Conservation (phyloP, 2,888 invertebrate genomes). For the Diarsia rubi region DNA sequence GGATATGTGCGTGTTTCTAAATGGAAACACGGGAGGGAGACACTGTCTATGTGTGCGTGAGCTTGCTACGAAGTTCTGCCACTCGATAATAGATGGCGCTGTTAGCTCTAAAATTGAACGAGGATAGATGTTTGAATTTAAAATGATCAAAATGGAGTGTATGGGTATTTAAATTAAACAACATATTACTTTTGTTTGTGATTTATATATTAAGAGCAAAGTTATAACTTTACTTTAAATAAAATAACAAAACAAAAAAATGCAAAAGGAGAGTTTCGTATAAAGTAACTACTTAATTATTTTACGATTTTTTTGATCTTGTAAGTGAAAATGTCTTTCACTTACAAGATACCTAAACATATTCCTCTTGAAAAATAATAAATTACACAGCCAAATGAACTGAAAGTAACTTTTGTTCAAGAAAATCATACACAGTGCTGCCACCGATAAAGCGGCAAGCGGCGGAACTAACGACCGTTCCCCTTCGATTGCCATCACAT, state of each 20-base stretch:
- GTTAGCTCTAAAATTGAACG: constrained; percentile 16
- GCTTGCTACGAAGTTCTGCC: constrained; percentile 76
- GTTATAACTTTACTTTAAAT: background rate
- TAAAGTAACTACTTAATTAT: background rate
- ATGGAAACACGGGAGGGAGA: constrained; percentile 64
- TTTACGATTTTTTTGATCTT: background rate
- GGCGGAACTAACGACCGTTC: constrained; percentile 76
- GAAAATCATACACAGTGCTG: constrained; percentile 75
- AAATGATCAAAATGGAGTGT: background rate
- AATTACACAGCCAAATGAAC: constrained; percentile 24
- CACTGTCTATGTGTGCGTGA: constrained; percentile 59
- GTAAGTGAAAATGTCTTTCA: too few relatives aligned
- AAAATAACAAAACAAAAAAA: background rate
- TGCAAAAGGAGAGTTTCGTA: background rate
- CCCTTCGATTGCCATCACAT: constrained; percentile 65
- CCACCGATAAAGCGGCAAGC: constrained; percentile 72
- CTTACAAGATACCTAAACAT: background rate
- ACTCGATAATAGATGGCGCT: constrained; percentile 87
- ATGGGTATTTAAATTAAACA: background rate
- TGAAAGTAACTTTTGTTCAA: constrained; percentile 32
- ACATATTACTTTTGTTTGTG: background rate
- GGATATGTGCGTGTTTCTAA: constrained; percentile 68
- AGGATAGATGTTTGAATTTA: background rate
- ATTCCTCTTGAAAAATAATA: constrained; percentile 3
- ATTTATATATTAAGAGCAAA: background rate